These are phyloP conservation scores for Helarctos malayanus DNA, from an alignment of 2,797 vertebrate species.

Conservation along the genomic window DNA sequence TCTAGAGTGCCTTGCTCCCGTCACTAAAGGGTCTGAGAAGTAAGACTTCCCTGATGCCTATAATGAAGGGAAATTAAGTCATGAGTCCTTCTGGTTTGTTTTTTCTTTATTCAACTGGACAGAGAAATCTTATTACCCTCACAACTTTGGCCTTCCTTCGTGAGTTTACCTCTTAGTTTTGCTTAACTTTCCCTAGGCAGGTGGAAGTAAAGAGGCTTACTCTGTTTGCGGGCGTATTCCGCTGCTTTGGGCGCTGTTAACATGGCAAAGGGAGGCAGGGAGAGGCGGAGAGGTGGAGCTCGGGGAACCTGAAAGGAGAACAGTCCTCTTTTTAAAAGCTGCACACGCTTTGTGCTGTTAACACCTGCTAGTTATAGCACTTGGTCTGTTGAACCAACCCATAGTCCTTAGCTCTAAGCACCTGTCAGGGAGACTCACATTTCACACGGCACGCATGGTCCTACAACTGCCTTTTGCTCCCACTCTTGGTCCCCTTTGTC, in stretches of 20 bases:
- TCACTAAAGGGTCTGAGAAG: neutral
- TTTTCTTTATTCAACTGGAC: neutral
- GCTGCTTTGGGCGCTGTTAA: conserved; percentile 92
- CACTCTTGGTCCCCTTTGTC: neutral
- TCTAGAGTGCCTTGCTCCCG: neutral
- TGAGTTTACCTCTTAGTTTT: neutral
- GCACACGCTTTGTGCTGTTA: neutral
- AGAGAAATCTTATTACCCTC: neutral
- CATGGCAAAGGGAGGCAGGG: conserved; percentile 94
- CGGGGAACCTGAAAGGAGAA: conserved; percentile 84
- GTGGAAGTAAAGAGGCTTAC: conserved; percentile 85
- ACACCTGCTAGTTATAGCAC: neutral
- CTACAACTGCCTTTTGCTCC: neutral
- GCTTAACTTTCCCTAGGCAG: neutral
- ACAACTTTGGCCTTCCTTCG: neutral
- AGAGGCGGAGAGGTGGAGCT: conserved; percentile 90
- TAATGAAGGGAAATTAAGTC: neutral
- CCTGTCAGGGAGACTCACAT: fast-evolving
- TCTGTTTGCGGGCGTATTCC: conserved; percentile 90
- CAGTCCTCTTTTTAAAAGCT: conserved; percentile 22
- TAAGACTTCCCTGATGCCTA: neutral
- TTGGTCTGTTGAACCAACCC: neutral
- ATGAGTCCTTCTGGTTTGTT: neutral
- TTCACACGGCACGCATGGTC: fast-evolving
- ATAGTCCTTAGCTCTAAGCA: fast-evolving